phyloP scores from a whole-genome alignment of 2,888 invertebrate species.

The Agrypnus murinus region DNA sequence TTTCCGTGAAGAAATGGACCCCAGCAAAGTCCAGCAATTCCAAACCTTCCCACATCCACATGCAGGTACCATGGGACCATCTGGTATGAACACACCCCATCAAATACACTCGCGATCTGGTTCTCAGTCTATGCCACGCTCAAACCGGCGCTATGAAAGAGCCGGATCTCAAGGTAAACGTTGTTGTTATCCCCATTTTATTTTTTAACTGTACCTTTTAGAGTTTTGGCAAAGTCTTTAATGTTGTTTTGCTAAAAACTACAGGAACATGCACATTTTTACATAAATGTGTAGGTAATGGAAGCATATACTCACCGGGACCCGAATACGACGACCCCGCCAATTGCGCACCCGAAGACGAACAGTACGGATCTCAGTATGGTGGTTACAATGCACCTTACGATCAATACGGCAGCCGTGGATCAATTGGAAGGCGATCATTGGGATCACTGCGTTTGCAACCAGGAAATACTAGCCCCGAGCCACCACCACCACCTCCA shows the following conservation, averaged over 20 bases:
- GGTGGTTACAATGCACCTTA: constrained; percentile 87
- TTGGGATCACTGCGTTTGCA: constrained; percentile 75
- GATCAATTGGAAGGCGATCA: constrained; percentile 79
- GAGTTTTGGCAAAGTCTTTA: neutral
- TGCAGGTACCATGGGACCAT: constrained; percentile 88
- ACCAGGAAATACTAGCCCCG: constrained; percentile 76
- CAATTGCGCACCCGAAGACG: constrained; percentile 92
- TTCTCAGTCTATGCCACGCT: constrained; percentile 89
- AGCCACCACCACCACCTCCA: constrained; percentile 83
- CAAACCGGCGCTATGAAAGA: constrained; percentile 69
- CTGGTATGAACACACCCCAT: constrained; percentile 78
- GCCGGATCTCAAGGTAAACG: constrained; percentile 69
- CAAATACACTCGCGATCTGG: constrained; percentile 89
- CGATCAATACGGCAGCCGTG: constrained; percentile 91
- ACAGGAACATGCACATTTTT: constrained; percentile 15
- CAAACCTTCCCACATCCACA: constrained; percentile 90
- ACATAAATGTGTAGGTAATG: constrained; percentile 76
- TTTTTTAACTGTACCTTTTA: neutral
- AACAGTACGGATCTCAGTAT: constrained; percentile 93
- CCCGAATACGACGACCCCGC: constrained; percentile 96
- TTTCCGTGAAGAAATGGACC: constrained; percentile 97
- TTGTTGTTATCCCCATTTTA: too few relatives aligned
- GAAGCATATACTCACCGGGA: constrained; percentile 86
- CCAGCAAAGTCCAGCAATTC: constrained; percentile 92
- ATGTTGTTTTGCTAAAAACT: too few relatives aligned